A percentile compares a stretch with the other conserved stretches of the same genome.
Evolutionary conservation across 2,888 invertebrate genomes (phyloP).

Genomic region (Lymantria monacha): DNA sequence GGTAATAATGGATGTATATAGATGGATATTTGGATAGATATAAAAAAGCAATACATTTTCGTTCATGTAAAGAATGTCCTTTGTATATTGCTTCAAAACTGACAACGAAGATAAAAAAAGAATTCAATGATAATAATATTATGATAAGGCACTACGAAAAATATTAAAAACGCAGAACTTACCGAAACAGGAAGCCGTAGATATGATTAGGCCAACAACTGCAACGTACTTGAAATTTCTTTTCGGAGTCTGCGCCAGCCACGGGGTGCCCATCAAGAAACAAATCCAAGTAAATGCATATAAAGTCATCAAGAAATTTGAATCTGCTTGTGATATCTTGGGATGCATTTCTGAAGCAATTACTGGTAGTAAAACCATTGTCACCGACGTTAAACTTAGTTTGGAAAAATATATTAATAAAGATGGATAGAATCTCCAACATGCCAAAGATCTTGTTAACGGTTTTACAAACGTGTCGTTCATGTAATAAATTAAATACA

Average conservation of each 20-base stretch:
- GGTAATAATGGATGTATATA: too few relatives aligned
- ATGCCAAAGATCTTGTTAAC: slow-evolving; percentile 66
- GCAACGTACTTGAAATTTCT: slow-evolving; percentile 70
- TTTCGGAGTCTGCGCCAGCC: slow-evolving; percentile 69
- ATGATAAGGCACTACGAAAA: background rate
- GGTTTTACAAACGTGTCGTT: slow-evolving; percentile 75
- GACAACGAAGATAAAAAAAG: too few relatives aligned
- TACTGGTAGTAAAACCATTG: slow-evolving; percentile 59
- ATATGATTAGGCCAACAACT: slow-evolving; percentile 56
- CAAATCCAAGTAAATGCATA: slow-evolving; percentile 76
- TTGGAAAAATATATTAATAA: slow-evolving; percentile 62
- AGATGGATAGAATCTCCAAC: slow-evolving; percentile 75
- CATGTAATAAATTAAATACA: slow-evolving; percentile 59
- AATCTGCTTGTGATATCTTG: slow-evolving; percentile 60
- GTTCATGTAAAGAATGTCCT: too few relatives aligned
- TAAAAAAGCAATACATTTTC: too few relatives aligned
- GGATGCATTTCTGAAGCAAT: slow-evolving; percentile 63
- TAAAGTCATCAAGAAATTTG: slow-evolving; percentile 68
- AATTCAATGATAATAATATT: background rate
- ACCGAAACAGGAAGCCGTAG: slow-evolving; percentile 65
- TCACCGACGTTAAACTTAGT: slow-evolving; percentile 59
- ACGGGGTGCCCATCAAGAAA: slow-evolving; percentile 68
- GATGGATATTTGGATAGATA: too few relatives aligned
- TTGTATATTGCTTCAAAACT: too few relatives aligned
- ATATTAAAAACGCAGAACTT: slow-evolving; percentile 30